These are phyloP conservation scores for Dallia pectoralis DNA, from an alignment of 2,797 vertebrate genomes.

Conservation along the genomic window DNA sequence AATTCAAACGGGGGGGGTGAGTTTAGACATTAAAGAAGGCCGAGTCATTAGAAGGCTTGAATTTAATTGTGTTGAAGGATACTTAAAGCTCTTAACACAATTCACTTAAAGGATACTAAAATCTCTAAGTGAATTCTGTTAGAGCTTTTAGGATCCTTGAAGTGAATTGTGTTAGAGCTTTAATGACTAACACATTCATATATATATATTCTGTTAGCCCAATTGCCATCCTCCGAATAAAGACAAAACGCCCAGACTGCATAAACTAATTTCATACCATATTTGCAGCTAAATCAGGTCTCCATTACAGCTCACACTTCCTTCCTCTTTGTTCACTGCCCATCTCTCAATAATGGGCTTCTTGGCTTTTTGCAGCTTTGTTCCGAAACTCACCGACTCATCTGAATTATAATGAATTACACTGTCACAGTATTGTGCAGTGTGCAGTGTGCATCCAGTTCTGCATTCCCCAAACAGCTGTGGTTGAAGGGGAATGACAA, in stretches of 20 bases:
- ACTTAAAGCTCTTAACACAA: too few species aligned
- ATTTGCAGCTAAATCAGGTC: constrained; percentile 15
- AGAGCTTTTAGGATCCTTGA: too few species aligned
- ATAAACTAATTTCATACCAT: background rate
- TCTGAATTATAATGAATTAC: background rate
- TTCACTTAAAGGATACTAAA: too few species aligned
- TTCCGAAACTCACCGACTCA: background rate
- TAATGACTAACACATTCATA: background rate
- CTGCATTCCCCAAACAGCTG: background rate
- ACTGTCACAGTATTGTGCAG: background rate
- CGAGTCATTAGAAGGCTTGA: too few species aligned
- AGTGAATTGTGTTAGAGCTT: too few species aligned
- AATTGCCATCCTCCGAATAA: background rate
- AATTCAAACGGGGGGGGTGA: too few species aligned
- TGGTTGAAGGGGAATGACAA: background rate
- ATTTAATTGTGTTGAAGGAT: too few species aligned
- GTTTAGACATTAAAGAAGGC: too few species aligned
- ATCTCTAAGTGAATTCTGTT: too few species aligned
- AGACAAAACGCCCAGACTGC: background rate
- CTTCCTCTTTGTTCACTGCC: constrained; percentile 23
- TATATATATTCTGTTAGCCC: background rate
- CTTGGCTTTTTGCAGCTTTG: background rate
- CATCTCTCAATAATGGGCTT: constrained; percentile 11
- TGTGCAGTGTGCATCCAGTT: background rate
- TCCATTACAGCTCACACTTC: constrained; percentile 4